A percentile compares a stretch with the other conserved stretches of the same genome.
Evolutionary conservation across 2,797 vertebrate genomes (phyloP).

Genomic region (Tenualosa ilisha): DNA sequence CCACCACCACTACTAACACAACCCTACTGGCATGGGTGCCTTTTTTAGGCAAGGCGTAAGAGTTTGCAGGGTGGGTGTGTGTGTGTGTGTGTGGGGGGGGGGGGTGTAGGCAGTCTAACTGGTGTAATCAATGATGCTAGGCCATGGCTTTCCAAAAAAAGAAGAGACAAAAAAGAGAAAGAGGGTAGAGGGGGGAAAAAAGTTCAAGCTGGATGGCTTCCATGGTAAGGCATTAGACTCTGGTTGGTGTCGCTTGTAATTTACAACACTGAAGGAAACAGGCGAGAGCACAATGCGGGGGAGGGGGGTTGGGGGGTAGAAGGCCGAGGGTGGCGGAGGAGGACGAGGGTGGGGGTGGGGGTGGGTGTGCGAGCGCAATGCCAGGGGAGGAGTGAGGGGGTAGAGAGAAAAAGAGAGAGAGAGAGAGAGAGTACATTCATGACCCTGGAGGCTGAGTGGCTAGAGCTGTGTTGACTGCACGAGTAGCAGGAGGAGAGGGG

Average conservation of each 20-base stretch:
- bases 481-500: neutral
- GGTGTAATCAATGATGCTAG: slow-evolving; percentile 82
- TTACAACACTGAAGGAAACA: slow-evolving; percentile 83
- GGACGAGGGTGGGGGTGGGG: slow-evolving; percentile 22
- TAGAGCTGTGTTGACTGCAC: neutral
- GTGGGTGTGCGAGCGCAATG: slow-evolving; percentile 9
- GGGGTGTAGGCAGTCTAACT: slow-evolving; percentile 72
- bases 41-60: neutral
- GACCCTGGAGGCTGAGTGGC: slow-evolving; percentile 14
- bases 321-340: slow-evolving; percentile 62
- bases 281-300: slow-evolving; percentile 80
- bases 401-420: slow-evolving; percentile 35
- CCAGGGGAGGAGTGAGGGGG: slow-evolving; percentile 33
- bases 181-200: slow-evolving; percentile 44
- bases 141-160: slow-evolving; percentile 57
- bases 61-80: slow-evolving; percentile 62
- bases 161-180: neutral
- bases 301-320: slow-evolving; percentile 59
- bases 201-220: slow-evolving; percentile 78
- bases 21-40: neutral
- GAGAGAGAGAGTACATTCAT: slow-evolving; percentile 20
- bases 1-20: neutral
- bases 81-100: slow-evolving; percentile 60
- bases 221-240: slow-evolving; percentile 81
- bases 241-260: slow-evolving; percentile 84